Percentiles rank a stretch among this genome's conserved stretches.
These are phyloP conservation scores for Cromileptes altivelis DNA, from an alignment of 2,113 vertebrate genomes.

Conservation along the genomic window DNA sequence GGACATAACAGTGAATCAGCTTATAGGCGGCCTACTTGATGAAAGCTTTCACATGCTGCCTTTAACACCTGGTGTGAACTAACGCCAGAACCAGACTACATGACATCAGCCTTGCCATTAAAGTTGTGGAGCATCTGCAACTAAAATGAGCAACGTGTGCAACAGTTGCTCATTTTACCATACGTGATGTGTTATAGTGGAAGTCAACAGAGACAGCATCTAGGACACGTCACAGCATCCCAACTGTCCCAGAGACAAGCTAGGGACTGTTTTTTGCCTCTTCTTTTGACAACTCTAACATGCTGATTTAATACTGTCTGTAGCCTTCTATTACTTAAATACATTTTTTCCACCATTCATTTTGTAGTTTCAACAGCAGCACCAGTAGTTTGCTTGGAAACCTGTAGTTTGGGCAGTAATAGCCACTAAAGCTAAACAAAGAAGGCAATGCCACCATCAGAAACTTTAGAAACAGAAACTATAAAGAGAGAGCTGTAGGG, in stretches of 20 bases:
- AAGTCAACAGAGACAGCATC: background rate
- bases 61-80: constrained; percentile 2
- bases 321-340: background rate
- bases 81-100: background rate
- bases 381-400: background rate
- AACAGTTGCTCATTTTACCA: background rate
- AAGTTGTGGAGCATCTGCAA: background rate
- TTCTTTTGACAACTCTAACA: background rate
- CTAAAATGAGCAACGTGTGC: background rate
- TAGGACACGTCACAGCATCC: background rate
- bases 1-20: constrained; percentile 1
- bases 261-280: background rate
- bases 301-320: background rate
- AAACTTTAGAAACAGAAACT: background rate
- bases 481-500: no score
- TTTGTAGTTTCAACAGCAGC: background rate
- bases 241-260: background rate
- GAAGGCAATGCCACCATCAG: background rate
- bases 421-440: background rate
- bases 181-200: background rate
- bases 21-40: background rate
- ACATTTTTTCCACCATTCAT: no score
- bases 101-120: background rate
- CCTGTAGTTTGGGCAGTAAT: background rate
- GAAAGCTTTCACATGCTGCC: background rate